Conservation (phyloP, 2,797 vertebrate genomes). For the Luscinia megarhynchos region DNA sequence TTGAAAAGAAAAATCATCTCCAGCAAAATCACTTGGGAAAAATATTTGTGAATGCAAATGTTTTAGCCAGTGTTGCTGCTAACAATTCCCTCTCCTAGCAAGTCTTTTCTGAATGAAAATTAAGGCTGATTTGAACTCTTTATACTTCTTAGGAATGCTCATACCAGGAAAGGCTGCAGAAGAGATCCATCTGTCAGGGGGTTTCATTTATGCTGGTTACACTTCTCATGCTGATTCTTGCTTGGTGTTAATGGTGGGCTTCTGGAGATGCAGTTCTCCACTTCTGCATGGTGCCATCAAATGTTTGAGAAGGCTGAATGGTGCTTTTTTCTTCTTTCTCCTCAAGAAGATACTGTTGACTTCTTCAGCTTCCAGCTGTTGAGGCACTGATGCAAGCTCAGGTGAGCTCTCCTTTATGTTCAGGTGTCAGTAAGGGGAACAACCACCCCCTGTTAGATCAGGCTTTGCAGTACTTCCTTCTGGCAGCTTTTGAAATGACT, state of each 20-base stretch:
- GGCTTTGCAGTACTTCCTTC: background rate
- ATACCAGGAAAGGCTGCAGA: background rate
- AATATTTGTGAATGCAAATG: background rate
- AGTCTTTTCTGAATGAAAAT: background rate
- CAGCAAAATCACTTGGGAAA: background rate
- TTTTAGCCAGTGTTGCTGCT: constrained; percentile 25
- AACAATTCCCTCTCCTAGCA: background rate
- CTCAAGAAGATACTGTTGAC: background rate
- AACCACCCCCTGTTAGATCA: background rate
- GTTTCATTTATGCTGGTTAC: background rate
- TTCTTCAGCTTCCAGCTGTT: background rate
- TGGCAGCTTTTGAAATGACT: background rate
- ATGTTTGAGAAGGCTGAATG: background rate
- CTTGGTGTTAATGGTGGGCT: background rate
- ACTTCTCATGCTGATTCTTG: background rate
- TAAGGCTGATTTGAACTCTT: background rate
- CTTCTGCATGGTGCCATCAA: background rate
- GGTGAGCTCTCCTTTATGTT: background rate
- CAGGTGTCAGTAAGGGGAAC: background rate
- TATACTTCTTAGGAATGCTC: background rate
- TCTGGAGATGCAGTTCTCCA: background rate
- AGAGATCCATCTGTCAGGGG: background rate
- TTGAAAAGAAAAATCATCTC: background rate
- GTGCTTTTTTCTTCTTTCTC: constrained; percentile 25
- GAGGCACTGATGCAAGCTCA: constrained; percentile 2